These are phyloP conservation scores for Chaetodon trifasciatus DNA, from an alignment of 2,797 vertebrate genomes.

Conservation along the genomic window DNA sequence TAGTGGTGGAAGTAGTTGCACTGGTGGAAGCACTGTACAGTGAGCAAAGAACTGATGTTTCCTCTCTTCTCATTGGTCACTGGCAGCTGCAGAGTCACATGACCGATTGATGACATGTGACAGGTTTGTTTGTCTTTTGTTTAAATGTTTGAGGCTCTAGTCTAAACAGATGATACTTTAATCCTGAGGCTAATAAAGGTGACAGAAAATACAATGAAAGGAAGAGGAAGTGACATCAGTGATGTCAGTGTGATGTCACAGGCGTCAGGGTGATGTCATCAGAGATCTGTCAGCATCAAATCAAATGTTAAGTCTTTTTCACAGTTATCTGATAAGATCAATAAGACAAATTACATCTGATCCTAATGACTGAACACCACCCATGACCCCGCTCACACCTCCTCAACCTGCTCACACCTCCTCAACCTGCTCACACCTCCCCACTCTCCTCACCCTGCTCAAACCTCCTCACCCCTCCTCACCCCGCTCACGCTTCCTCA, in stretches of 20 bases:
- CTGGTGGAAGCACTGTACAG: too few relatives aligned
- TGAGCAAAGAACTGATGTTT: too few relatives aligned
- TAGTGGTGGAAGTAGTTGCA: too few relatives aligned
- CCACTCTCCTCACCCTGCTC: not conserved
- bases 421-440: not conserved
- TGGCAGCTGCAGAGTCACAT: too few relatives aligned
- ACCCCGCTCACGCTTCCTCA: not conserved
- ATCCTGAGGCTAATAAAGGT: too few relatives aligned
- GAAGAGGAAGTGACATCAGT: not conserved
- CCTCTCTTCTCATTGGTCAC: too few relatives aligned
- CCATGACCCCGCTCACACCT: too few relatives aligned
- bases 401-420: not conserved
- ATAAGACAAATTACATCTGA: slow-evolving; percentile 28
- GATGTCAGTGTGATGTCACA: slow-evolving; percentile 5
- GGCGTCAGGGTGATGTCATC: not conserved
- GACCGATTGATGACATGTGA: not conserved
- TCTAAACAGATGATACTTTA: not conserved
- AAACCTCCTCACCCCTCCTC: not conserved
- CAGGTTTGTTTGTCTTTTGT: not conserved
- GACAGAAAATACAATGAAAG: too few relatives aligned
- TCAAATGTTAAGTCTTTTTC: slow-evolving; percentile 4
- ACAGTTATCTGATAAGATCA: slow-evolving; percentile 24
- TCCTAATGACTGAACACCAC: not conserved
- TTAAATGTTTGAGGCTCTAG: not conserved
- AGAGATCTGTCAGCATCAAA: slow-evolving; percentile 24